phyloP scores from a whole-genome alignment of 1,140 invertebrate genomes.

The Episyrphus balteatus region DNA sequence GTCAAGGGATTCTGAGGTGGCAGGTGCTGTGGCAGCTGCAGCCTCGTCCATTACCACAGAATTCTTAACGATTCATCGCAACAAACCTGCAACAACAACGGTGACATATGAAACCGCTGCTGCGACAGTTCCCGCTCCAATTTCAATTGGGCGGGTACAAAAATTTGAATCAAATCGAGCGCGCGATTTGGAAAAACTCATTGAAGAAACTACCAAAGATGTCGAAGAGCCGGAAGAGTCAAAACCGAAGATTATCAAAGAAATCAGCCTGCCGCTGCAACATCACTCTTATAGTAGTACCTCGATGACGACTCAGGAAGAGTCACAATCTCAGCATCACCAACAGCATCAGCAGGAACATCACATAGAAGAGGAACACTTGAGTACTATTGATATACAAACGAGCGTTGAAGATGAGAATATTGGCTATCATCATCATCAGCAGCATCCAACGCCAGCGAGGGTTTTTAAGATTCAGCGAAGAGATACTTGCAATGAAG shows the following conservation, averaged over 20 bases:
- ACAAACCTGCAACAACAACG: constrained; percentile 9
- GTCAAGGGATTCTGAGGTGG: too few species aligned
- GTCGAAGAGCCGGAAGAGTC: constrained; percentile 29
- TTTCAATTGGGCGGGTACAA: not conserved
- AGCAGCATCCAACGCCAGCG: constrained; percentile 16
- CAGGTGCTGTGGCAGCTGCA: too few species aligned
- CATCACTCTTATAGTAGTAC: constrained; percentile 8
- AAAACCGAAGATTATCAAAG: constrained; percentile 21
- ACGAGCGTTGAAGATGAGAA: constrained; percentile 1
- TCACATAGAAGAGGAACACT: constrained; percentile 11
- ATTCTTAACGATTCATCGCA: constrained; percentile 16
- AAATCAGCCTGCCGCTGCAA: constrained; percentile 14
- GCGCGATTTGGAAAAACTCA: constrained; percentile 28
- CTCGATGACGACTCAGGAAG: constrained; percentile 6
- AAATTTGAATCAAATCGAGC: constrained; percentile 12
- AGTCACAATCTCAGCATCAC: constrained; percentile 15
- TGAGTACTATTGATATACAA: constrained; percentile 8
- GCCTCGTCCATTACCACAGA: constrained; percentile 10
- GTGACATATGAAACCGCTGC: constrained; percentile 4
- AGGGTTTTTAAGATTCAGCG: constrained; percentile 29
- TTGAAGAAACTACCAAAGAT: constrained; percentile 36
- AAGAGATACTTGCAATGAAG: constrained; percentile 17
- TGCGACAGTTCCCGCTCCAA: not conserved
- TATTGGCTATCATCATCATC: constrained; percentile 6
- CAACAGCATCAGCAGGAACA: constrained; percentile 10